phyloP scores from a whole-genome alignment of 2,888 invertebrate genomes.

The Pachliopta kotzebuea region DNA sequence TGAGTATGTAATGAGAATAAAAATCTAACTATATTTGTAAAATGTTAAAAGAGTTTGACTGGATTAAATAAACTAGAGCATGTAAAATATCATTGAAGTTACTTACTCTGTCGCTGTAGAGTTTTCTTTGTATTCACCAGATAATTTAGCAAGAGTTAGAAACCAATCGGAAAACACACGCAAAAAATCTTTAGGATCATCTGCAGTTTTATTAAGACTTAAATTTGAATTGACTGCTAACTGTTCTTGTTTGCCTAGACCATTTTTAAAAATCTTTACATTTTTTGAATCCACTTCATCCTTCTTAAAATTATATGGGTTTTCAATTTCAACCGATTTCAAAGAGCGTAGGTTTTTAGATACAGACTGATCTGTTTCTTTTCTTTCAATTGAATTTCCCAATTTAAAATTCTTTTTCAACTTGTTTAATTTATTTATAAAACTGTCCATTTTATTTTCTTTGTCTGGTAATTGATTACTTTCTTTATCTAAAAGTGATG shows the following conservation, averaged over 20 bases:
- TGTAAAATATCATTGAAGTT: no score
- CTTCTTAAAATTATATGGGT: not conserved
- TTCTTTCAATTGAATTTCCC: not conserved
- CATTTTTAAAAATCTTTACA: not conserved
- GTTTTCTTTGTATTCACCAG: slow-evolving; percentile 32
- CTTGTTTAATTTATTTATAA: not conserved
- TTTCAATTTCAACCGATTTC: slow-evolving; percentile 12
- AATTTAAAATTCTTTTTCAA: not conserved
- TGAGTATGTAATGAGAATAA: no score
- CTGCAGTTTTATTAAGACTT: slow-evolving; percentile 2
- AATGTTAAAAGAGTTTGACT: no score
- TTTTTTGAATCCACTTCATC: not conserved
- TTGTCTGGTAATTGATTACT: not conserved
- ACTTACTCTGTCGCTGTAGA: slow-evolving; percentile 10
- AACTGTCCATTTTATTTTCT: not conserved
- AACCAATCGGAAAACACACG: slow-evolving; percentile 50
- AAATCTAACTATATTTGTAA: no score
- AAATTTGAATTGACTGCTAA: not conserved
- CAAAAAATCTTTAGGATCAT: slow-evolving; percentile 46
- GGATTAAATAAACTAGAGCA: no score
- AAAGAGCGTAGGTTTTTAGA: slow-evolving; percentile 1
- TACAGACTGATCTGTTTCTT: not conserved
- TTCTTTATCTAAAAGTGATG: not conserved
- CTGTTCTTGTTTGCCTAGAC: not conserved
- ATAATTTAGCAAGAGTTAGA: slow-evolving; percentile 39